Evolutionary conservation across 1,140 invertebrate species (phyloP), one percentile per base, ranked within the genome.

Genomic region (Portunus trituberculatus): DNA sequence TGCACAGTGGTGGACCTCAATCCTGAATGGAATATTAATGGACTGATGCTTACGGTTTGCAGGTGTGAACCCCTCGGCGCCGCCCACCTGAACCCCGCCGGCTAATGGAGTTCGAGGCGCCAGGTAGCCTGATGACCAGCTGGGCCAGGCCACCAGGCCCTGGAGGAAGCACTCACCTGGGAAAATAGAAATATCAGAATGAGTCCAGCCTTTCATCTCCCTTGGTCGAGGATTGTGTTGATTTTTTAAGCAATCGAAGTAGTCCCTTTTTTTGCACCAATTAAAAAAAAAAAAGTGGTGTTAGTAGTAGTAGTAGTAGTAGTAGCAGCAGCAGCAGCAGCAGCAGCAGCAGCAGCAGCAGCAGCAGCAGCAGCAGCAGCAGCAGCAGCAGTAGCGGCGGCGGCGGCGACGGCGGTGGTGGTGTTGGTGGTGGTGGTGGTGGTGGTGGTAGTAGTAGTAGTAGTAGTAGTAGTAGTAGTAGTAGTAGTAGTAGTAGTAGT

Each of bases 51-150:
- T 76, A 59, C 52, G 52, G 52, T n/a, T 25, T 76, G 67, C 67
- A 76, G 67, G 67, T 76, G 67, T 76, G 67, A 76, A 76, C 67
- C 67, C 67, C n/a, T 76, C 67, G 67, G 67, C 20, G 67, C 67
- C 67, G 67, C 67, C 67, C 67, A 76, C 67, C 67, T 76, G 67
- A 76, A n/a, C 20, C 67, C 67, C 67, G 67, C 20, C 20, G 25
- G 25, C 67, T 76, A 25, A n/a, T 76, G 67, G n/a, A 76, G 20
- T 12, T 3, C 20, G 67, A 25, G 67, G 67, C 67, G n/a, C 67
- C 67, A 25, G 20, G 67, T 20, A 76, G 67, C 67, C 67, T 76
- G 20, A n/a, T 76, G 67, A n/a, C 67, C 67, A 76, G 67, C 67
- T n/a, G 67, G 67, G 67, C 67, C 4, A n/a, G 67, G 67, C 67